Conservation (phyloP, 2,888 invertebrate species). For the Leuctra nigra region DNA sequence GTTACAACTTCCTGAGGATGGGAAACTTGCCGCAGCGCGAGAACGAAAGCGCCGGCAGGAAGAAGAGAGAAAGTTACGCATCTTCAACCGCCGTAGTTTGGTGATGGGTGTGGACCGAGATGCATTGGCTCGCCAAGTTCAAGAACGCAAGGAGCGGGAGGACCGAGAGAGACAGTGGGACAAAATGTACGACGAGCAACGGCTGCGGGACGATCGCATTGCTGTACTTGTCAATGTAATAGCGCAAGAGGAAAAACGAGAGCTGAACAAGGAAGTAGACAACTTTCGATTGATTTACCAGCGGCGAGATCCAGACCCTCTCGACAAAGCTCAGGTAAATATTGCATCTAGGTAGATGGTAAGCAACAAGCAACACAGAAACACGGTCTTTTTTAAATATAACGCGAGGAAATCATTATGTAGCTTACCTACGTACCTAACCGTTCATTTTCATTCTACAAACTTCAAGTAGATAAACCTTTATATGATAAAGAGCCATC, state of each 20-base stretch:
- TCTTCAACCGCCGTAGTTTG: constrained; percentile 76
- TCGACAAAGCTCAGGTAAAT: constrained; percentile 68
- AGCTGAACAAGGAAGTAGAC: constrained; percentile 64
- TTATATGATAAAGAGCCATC: too few species aligned
- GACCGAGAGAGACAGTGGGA: constrained; percentile 54
- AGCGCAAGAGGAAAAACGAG: constrained; percentile 50
- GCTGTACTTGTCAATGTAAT: constrained; percentile 38
- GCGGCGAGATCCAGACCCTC: constrained; percentile 65
- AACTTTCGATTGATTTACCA: constrained; percentile 69
- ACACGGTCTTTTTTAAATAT: too few species aligned
- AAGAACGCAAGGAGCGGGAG: constrained; percentile 63
- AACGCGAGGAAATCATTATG: too few species aligned
- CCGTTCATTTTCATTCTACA: too few species aligned
- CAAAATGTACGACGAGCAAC: constrained; percentile 54
- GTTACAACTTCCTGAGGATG: constrained; percentile 63
- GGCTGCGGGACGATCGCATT: constrained; percentile 58
- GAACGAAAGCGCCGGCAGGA: constrained; percentile 69
- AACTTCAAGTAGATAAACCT: too few species aligned
- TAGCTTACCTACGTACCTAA: too few species aligned
- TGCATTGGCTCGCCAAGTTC: constrained; percentile 69
- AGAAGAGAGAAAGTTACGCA: constrained; percentile 69
- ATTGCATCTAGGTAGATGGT: too few species aligned
- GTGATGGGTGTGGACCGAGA: constrained; percentile 79
- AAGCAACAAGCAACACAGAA: too few species aligned
- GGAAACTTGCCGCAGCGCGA: constrained; percentile 75